Evolutionary conservation across 2,797 vertebrate genomes (phyloP), one percentile per base, ranked within the genome.

Genomic region (Mormyrus proboscirostris): DNA sequence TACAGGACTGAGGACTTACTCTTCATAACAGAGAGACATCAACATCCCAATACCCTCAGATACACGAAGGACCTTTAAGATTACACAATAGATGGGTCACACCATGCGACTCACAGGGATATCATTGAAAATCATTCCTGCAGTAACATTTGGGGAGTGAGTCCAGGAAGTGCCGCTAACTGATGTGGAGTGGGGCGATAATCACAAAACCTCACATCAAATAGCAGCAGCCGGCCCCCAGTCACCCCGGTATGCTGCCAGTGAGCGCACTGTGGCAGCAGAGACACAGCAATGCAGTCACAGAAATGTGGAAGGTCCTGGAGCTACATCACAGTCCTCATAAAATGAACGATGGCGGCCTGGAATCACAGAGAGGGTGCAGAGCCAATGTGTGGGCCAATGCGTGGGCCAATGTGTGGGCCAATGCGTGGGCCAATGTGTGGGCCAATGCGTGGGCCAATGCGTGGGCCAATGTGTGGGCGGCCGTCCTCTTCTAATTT

Each of bases 171-270:
- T 57, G 83, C 19, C 19, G n/a, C 55, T 83, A 83, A 59, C 65
- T 89, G 62, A 85, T 62, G 76, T 79, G 84, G 79, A 85, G 38
- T 5, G 41, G 41, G 88, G 2, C 12, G 2, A 85, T 59, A 33
- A 38, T 89, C 55, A 84, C 38, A 25, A 84, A 79, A 59, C 88
- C 88, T 84, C 76, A 62, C 53, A 85, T 84, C 85, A 59, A 84
- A 79, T 50, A 55, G 19, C 25, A 47, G 50, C 38, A 16, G 9
- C 73, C 19, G 16, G 76, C 38, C 59, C 55, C 57, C 57, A 41
- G 83, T 76, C 88, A 76, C 76, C 79, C 88, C 57, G n/a, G 25
- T 85, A 79, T 62, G 79, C 53, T 49, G 53, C 38, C 22, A 16
- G 76, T 62, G 55, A 83, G 73, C 25, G 22, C 16, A 50, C 25